Evolutionary conservation across 2,797 vertebrate species (phyloP).

Genomic region (Falco peregrinus): DNA sequence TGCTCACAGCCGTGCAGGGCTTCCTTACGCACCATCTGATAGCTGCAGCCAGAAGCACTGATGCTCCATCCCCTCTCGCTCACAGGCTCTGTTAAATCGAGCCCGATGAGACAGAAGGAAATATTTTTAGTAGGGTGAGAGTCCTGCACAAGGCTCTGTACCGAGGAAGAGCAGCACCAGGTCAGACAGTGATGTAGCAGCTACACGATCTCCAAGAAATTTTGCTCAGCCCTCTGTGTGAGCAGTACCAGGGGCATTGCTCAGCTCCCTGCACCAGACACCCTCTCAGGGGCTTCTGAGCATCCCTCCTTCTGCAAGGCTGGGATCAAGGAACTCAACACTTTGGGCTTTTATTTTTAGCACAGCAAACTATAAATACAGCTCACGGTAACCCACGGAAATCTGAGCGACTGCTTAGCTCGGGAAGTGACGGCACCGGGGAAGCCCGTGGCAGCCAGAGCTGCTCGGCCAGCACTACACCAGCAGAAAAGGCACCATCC

Average conservation of each 20-base stretch:
- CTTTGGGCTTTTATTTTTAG: constrained; percentile 17
- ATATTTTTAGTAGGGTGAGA: constrained; percentile 8
- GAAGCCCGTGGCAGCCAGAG: rapidly evolving
- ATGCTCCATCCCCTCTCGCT: not conserved
- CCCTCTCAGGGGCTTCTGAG: rapidly evolving
- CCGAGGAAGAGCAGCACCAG: rapidly evolving
- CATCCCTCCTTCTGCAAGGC: not conserved
- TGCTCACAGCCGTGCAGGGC: rapidly evolving
- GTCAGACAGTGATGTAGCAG: not conserved
- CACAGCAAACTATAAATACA: not conserved
- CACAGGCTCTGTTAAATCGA: rapidly evolving
- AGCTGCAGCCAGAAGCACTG: not conserved
- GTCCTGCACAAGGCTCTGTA: not conserved
- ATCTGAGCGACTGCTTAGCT: not conserved
- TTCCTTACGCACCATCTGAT: rapidly evolving
- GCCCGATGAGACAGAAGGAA: not conserved
- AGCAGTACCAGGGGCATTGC: not conserved
- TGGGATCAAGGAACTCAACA: not conserved
- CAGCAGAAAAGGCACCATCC: rapidly evolving
- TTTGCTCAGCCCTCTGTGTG: rapidly evolving
- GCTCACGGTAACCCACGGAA: not conserved
- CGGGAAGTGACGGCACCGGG: rapidly evolving
- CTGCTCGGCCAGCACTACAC: not conserved
- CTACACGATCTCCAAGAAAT: not conserved
- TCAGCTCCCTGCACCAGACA: not conserved